Evolutionary conservation across 2,113 vertebrate species (phyloP), one percentile per base, ranked within the genome.

Genomic region (Saguinus midas): DNA sequence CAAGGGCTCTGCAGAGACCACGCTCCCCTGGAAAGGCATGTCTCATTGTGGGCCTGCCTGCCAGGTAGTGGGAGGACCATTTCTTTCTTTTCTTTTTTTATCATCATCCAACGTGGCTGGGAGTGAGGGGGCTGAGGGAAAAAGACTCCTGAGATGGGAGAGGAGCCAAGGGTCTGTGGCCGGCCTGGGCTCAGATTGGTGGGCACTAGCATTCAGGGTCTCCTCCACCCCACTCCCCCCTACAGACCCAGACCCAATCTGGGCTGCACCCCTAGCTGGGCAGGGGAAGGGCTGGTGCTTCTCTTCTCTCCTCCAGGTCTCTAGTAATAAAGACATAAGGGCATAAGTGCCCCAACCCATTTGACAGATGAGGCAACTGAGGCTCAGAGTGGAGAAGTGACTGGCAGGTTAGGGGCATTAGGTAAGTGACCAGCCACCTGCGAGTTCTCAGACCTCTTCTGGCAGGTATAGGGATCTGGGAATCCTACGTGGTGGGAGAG

Each of bases 41-140:
- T 92, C 87, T 90, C 32, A 3, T 68, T 1, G 0, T 57, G 79
- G 91, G 89, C 58, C 29, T 0, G 52, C 78, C 85, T 95, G 82
- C 90, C 57, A 78, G 90, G 61, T 83, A 79, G 94, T 96, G 80
- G 95, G 95, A 96, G 96, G 95, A 72, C 80, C 32, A 23, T 52
- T 80, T 79, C 92, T 96, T 90, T 92, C 84, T 75, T 92, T 88
- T 85, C 95, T 83, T 93, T 95, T 95, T 96, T 95, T 86, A 91
- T 93, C 86, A 43, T 75, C 61, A 37, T 93, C 57, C 75, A n/a
- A 72, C 18, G 48, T 45, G 92, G 79, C 90, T 87, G 64, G 57
- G 58, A 70, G 76, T 20, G 79, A 66, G 87, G 40, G 61, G 43
- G 48, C 35, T 32, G 35, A 18, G 91, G 75, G 78, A 89, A 40